Evolutionary conservation across 1,140 invertebrate genomes (phyloP).

Genomic region (Alviniconcha marisindica): DNA sequence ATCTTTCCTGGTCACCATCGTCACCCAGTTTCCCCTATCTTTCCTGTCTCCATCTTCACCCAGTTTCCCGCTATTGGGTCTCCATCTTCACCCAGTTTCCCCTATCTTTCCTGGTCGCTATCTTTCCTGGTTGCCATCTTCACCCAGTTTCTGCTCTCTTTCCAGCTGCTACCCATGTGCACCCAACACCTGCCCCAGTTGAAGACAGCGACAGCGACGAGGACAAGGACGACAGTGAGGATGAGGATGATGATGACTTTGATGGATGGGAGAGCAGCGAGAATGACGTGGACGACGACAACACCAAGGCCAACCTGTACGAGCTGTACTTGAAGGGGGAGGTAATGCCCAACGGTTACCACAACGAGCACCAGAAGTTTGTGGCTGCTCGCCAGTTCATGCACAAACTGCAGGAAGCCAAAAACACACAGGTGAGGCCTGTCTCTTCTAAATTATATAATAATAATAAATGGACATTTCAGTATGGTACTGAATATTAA

Average conservation of each 20-base stretch:
- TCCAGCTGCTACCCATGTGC: conserved; percentile 43
- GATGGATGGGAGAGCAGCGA: conserved; percentile 36
- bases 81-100: no score
- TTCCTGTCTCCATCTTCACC: no score
- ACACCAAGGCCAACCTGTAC: conserved; percentile 41
- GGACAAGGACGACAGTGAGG: conserved; percentile 47
- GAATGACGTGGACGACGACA: neutral
- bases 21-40: no score
- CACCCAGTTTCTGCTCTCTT: no score
- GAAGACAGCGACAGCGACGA: conserved; percentile 34
- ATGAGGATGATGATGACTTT: conserved; percentile 57
- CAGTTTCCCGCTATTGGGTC: no score
- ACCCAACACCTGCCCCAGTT: conserved; percentile 45
- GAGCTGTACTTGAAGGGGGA: conserved; percentile 47
- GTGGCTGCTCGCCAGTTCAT: conserved; percentile 61
- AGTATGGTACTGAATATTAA: no score
- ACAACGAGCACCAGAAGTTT: conserved; percentile 69
- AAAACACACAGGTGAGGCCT: conserved; percentile 67
- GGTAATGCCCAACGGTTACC: conserved; percentile 50
- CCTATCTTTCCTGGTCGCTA: no score
- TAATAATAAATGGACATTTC: no score
- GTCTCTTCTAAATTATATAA: no score
- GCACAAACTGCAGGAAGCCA: conserved; percentile 64
- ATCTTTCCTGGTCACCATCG: no score
- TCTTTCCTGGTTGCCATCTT: no score